A percentile compares a stretch with the other conserved stretches of the same genome.
Evolutionary conservation across 2,888 invertebrate genomes (phyloP).

Genomic region (Watsonalla cultraria): DNA sequence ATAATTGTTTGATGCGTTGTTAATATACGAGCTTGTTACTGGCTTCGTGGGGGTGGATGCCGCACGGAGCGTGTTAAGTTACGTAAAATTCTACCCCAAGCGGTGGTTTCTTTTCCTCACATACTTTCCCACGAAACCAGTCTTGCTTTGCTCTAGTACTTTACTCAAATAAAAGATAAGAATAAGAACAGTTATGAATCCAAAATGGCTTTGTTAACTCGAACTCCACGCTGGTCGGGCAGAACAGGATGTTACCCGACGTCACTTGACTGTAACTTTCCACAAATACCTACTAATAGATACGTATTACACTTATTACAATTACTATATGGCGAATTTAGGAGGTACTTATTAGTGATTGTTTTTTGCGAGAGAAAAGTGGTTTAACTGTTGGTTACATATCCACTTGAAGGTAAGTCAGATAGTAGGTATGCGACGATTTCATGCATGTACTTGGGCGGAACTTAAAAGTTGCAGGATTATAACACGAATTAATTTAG

Average conservation of each 20-base stretch:
- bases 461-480: too few species aligned
- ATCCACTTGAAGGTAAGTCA: too few species aligned
- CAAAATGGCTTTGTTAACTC: neutral
- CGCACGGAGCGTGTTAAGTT: too few species aligned
- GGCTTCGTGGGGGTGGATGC: too few species aligned
- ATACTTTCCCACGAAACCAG: conserved; percentile 34
- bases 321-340: neutral
- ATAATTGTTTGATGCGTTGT: neutral
- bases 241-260: neutral
- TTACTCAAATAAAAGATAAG: conserved; percentile 25
- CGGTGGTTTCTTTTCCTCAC: conserved; percentile 6
- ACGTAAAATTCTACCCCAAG: neutral
- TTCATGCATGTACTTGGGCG: too few species aligned
- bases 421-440: too few species aligned
- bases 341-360: too few species aligned
- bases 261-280: neutral
- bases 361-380: too few species aligned
- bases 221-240: neutral
- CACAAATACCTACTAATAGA: neutral
- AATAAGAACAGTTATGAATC: conserved; percentile 12
- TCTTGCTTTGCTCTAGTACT: conserved; percentile 15
- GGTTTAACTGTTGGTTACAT: too few species aligned
- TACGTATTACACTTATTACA: too few species aligned
- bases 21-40: too few species aligned
- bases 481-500: too few species aligned